phyloP scores from a whole-genome alignment of 2,888 invertebrate genomes.

The Adelognathus sp. region DNA sequence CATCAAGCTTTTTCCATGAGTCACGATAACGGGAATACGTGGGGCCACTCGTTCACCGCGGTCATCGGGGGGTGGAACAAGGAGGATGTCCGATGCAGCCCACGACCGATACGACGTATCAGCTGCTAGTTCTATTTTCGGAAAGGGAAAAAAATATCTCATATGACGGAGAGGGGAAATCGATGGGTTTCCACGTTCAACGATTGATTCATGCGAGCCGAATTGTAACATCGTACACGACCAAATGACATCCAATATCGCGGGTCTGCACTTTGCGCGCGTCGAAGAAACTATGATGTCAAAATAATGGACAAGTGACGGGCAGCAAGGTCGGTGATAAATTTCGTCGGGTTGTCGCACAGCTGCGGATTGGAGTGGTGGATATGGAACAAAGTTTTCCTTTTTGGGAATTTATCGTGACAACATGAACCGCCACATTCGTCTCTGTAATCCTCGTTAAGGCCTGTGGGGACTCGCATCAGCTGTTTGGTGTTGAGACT shows the following conservation, averaged over 20 bases:
- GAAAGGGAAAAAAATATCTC: not conserved
- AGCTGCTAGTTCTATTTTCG: not conserved
- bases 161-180: not conserved
- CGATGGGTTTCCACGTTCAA: not conserved
- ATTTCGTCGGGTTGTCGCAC: not conserved
- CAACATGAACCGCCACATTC: too few relatives aligned
- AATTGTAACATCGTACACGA: not conserved
- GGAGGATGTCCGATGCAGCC: not conserved
- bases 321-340: not conserved
- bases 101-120: conserved; percentile 2
- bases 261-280: not conserved
- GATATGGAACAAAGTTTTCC: not conserved
- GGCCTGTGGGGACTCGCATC: too few relatives aligned
- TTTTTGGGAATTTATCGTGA: too few relatives aligned
- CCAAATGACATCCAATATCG: not conserved
- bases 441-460: too few relatives aligned
- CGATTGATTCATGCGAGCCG: not conserved
- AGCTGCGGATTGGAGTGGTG: not conserved
- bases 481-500: too few relatives aligned
- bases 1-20: conserved; percentile 3
- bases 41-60: not conserved
- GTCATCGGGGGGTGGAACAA: conserved; percentile 2
- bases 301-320: not conserved
- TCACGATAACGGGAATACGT: conserved; percentile 2
- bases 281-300: not conserved